These are phyloP conservation scores for Ferdinandea cuprea DNA, from an alignment of 2,888 invertebrate genomes.

Conservation along the genomic window DNA sequence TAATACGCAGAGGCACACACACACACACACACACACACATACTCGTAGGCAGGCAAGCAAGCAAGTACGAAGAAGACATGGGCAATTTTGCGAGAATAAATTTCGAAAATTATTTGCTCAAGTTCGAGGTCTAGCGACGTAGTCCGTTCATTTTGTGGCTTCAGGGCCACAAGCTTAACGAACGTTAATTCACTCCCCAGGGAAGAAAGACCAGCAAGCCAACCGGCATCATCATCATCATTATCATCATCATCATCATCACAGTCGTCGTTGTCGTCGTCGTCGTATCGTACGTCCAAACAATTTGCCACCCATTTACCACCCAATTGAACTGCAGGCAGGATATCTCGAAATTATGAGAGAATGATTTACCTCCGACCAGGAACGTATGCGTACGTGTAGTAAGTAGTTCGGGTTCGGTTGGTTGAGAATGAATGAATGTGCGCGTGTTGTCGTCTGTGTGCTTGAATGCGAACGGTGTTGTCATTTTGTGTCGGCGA, in stretches of 20 bases:
- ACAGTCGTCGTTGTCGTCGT: conserved; percentile 11
- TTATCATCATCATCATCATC: conserved; percentile 17
- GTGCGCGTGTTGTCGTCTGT: conserved; percentile 4
- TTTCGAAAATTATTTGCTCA: conserved; percentile 73
- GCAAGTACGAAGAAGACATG: conserved; percentile 32
- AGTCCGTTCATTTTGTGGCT: conserved; percentile 71
- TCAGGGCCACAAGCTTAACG: conserved; percentile 73
- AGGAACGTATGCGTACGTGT: conserved; percentile 50
- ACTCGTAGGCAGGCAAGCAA: not conserved
- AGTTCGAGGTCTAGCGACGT: conserved; percentile 74
- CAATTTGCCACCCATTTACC: conserved; percentile 13
- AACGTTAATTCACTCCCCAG: conserved; percentile 74
- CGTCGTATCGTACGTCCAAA: not conserved
- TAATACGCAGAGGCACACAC: conserved; percentile 42
- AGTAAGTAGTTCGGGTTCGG: conserved; percentile 27
- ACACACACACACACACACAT: conserved; percentile 22
- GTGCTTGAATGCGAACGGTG: conserved; percentile 35
- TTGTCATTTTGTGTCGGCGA: conserved; percentile 70
- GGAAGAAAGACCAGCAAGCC: conserved; percentile 48
- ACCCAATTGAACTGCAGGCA: conserved; percentile 35
- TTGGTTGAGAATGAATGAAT: conserved; percentile 1
- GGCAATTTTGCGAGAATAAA: conserved; percentile 64
- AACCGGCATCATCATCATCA: conserved; percentile 40
- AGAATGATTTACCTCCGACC: conserved; percentile 66
- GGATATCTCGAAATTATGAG: conserved; percentile 67